These are phyloP conservation scores for Carlito syrichta DNA, from an alignment of 2,113 vertebrate species.

Conservation along the genomic window DNA sequence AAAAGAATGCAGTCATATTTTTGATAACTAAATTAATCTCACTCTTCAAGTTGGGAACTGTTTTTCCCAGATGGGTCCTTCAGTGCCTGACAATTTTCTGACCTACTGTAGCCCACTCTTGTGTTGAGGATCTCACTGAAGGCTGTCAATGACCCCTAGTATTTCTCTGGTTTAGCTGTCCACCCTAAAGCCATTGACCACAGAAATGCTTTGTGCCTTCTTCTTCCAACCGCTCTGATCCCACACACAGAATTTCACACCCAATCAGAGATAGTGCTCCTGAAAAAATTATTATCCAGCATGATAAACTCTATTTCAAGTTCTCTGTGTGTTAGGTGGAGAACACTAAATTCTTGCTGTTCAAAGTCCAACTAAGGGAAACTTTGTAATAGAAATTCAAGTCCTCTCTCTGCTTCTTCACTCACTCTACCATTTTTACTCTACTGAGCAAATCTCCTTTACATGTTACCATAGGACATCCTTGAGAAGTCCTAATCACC, in stretches of 20 bases:
- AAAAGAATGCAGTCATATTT: neutral
- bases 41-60: neutral
- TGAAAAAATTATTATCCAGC: neutral
- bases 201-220: neutral
- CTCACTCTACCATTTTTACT: neutral
- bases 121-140: neutral
- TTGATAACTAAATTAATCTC: neutral
- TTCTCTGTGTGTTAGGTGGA: neutral
- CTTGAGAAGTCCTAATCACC: neutral
- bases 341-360: neutral
- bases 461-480: rapidly evolving
- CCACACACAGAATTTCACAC: neutral
- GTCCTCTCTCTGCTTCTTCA: neutral
- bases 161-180: neutral
- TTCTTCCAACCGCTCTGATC: neutral
- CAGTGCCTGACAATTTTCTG: neutral
- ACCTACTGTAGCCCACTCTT: neutral
- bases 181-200: neutral
- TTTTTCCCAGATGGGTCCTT: neutral
- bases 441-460: neutral
- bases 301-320: neutral
- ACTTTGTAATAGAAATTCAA: neutral
- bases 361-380: neutral
- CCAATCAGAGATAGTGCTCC: neutral
- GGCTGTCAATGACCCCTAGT: neutral